Conservation (phyloP, 1,140 invertebrate species). For the Eueides isabella region DNA sequence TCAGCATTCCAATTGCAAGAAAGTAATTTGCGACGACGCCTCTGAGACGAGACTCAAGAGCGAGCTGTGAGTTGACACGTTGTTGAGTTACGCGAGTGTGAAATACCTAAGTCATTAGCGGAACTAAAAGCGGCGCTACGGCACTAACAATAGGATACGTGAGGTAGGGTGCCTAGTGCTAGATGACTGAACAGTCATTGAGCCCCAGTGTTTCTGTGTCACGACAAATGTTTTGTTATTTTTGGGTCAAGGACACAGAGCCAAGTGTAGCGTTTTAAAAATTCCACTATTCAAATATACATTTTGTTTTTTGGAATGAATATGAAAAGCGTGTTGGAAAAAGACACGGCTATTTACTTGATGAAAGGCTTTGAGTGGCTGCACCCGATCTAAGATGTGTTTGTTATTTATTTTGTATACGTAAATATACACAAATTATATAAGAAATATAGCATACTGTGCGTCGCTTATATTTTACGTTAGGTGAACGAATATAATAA, state of each 20-base stretch:
- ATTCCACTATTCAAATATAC: constrained; percentile 26
- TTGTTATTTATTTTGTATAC: neutral
- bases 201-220: constrained; percentile 51
- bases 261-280: constrained; percentile 46
- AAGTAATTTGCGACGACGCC: constrained; percentile 30
- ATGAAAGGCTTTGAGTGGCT: neutral
- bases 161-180: constrained; percentile 17
- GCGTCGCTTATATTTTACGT: no score
- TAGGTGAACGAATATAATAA: no score
- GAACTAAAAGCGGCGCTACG: constrained; percentile 41
- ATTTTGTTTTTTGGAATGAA: constrained; percentile 17
- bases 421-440: neutral
- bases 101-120: constrained; percentile 26
- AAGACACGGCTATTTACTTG: constrained; percentile 2
- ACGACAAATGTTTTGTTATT: constrained; percentile 72
- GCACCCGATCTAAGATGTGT: neutral
- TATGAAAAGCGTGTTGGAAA: neutral
- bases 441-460: no score
- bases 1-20: constrained; percentile 17
- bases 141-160: constrained; percentile 27
- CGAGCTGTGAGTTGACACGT: constrained; percentile 22
- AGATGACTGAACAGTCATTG: constrained; percentile 27
- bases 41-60: constrained; percentile 16
- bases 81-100: constrained; percentile 30
- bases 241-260: constrained; percentile 69